These are phyloP conservation scores for Dysmachus trigonus DNA, from an alignment of 2,888 invertebrate genomes.

Conservation along the genomic window DNA sequence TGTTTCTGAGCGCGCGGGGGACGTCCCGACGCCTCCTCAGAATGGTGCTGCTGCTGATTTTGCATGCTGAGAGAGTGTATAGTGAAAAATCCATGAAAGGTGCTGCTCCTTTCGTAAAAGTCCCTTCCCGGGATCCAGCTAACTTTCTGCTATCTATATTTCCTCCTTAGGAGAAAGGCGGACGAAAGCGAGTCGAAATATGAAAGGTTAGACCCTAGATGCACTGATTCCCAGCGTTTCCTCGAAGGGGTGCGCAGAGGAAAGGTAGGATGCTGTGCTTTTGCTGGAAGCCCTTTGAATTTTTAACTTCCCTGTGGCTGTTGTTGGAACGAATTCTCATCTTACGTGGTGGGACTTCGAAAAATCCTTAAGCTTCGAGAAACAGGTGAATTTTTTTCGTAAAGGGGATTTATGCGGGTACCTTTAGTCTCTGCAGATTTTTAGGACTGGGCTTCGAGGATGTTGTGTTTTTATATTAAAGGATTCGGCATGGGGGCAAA, in stretches of 20 bases:
- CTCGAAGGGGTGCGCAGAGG: background rate
- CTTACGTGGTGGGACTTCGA: conserved; percentile 4
- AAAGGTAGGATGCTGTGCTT: background rate
- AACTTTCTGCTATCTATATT: conserved; percentile 2
- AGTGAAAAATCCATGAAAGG: background rate
- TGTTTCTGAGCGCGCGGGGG: background rate
- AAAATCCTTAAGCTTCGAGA: conserved; percentile 1
- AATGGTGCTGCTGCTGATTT: background rate
- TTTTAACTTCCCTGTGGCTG: conserved; percentile 14
- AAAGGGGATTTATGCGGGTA: background rate
- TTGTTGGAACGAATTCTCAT: background rate
- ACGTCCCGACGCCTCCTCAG: background rate
- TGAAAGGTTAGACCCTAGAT: background rate
- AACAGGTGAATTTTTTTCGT: conserved; percentile 1
- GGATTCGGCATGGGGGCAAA: background rate
- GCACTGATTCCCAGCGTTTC: conserved; percentile 9
- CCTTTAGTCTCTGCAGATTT: background rate
- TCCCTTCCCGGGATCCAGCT: background rate
- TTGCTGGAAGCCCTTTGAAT: conserved; percentile 1
- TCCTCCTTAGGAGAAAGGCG: background rate
- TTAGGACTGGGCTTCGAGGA: background rate
- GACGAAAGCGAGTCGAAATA: background rate
- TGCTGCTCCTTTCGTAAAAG: background rate
- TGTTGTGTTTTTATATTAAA: background rate
- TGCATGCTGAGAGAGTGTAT: conserved; percentile 17